phyloP scores from a whole-genome alignment of 2,797 vertebrate species.

The Mycteria americana region DNA sequence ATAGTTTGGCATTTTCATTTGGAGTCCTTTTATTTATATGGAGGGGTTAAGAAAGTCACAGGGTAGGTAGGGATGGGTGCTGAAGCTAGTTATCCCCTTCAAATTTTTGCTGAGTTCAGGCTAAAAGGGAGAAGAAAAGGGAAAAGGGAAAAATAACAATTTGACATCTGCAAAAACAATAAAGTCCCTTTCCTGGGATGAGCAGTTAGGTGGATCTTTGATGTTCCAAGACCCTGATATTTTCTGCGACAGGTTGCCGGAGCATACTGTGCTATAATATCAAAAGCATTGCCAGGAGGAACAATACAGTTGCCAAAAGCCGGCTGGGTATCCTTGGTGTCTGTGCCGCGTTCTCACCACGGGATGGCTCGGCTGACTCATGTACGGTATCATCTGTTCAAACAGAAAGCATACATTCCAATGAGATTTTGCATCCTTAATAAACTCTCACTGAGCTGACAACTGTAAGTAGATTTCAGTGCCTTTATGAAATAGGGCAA shows the following conservation, averaged over 20 bases:
- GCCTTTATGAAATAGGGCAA: slow-evolving; percentile 73
- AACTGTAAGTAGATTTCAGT: slow-evolving; percentile 67
- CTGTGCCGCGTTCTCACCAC: slow-evolving; percentile 88
- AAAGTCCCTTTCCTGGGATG: slow-evolving; percentile 86
- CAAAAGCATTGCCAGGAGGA: slow-evolving; percentile 88
- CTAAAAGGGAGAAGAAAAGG: slow-evolving; percentile 75
- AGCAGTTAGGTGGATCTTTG: slow-evolving; percentile 83
- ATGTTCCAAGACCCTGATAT: slow-evolving; percentile 87
- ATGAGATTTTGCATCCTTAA: slow-evolving; percentile 75
- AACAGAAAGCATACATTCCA: slow-evolving; percentile 80
- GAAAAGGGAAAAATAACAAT: slow-evolving; percentile 76
- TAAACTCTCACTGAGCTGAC: slow-evolving; percentile 66
- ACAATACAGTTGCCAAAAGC: slow-evolving; percentile 86
- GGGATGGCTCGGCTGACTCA: slow-evolving; percentile 96
- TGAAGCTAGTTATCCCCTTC: slow-evolving; percentile 78
- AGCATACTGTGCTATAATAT: slow-evolving; percentile 94
- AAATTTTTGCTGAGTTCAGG: slow-evolving; percentile 87
- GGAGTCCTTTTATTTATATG: slow-evolving; percentile 80
- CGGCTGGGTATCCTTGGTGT: slow-evolving; percentile 83
- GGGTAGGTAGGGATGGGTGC: slow-evolving; percentile 70
- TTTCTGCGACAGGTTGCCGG: slow-evolving; percentile 76
- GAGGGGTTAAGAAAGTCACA: slow-evolving; percentile 71
- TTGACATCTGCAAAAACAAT: slow-evolving; percentile 90
- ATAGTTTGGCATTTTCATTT: slow-evolving; percentile 90
- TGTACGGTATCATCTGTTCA: slow-evolving; percentile 95